Evolutionary conservation across 2,888 invertebrate species (phyloP).

Genomic region (Orthonychiurus folsomi): DNA sequence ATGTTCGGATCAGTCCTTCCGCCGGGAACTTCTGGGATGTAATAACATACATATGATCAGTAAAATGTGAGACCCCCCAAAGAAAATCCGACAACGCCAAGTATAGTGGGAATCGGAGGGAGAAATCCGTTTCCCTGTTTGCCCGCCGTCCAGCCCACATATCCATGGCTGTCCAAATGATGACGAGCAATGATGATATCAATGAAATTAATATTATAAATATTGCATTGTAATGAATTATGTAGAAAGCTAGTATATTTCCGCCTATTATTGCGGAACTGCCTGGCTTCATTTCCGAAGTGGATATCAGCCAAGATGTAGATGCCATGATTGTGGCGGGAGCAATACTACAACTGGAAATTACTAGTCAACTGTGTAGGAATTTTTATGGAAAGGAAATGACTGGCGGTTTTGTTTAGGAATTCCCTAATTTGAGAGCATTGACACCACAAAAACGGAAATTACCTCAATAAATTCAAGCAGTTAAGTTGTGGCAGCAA

Average conservation of each 20-base stretch:
- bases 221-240: slow-evolving; percentile 16
- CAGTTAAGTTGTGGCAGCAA: too few species aligned
- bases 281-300: slow-evolving; percentile 15
- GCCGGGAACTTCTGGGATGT: slow-evolving; percentile 9
- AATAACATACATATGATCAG: slow-evolving; percentile 18
- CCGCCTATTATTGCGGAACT: slow-evolving; percentile 15
- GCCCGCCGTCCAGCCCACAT: too few species aligned
- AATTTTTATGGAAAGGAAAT: too few species aligned
- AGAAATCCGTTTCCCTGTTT: slow-evolving; percentile 16
- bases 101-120: slow-evolving; percentile 23
- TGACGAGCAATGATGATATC: neutral
- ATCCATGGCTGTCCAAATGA: too few species aligned
- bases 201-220: slow-evolving; percentile 13
- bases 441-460: too few species aligned
- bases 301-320: slow-evolving; percentile 12
- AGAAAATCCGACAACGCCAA: slow-evolving; percentile 20
- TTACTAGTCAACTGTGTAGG: too few species aligned
- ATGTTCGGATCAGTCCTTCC: too few species aligned
- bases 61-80: slow-evolving; percentile 23
- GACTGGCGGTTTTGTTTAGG: too few species aligned
- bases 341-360: too few species aligned
- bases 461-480: too few species aligned
- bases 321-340: too few species aligned
- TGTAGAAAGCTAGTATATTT: slow-evolving; percentile 17
- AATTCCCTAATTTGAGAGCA: too few species aligned